Percentiles rank a stretch among this genome's conserved stretches.
Conservation (phyloP, 2,888 invertebrate genomes). For the Sesia bembeciformis region DNA sequence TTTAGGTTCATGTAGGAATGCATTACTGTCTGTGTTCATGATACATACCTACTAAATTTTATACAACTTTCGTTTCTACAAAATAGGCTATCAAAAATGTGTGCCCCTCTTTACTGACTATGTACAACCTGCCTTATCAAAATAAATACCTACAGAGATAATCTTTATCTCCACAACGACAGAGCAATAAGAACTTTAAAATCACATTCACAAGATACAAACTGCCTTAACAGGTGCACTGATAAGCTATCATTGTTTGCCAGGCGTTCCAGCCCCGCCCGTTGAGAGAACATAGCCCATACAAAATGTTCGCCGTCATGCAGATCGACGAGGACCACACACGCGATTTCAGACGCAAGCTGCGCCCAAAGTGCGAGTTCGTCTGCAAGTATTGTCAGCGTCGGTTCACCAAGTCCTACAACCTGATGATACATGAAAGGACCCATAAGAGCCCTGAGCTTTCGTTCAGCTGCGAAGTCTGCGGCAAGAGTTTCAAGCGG, state of each 20-base stretch:
- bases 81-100: too few species aligned
- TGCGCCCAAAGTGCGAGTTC: constrained; percentile 96
- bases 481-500: constrained; percentile 97
- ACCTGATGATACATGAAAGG: constrained; percentile 98
- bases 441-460: constrained; percentile 98
- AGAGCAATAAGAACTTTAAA: too few species aligned
- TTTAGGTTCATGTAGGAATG: too few species aligned
- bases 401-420: constrained; percentile 98
- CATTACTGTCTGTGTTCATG: too few species aligned
- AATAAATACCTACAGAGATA: too few species aligned
- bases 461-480: constrained; percentile 97
- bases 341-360: constrained; percentile 89
- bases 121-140: too few species aligned
- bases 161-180: too few species aligned
- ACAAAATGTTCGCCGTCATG: constrained; percentile 92
- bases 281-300: constrained; percentile 61
- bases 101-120: too few species aligned
- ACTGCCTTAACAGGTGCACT: constrained; percentile 12
- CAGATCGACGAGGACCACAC: constrained; percentile 91
- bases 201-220: neutral
- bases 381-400: constrained; percentile 98
- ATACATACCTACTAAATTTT: too few species aligned
- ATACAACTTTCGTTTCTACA: too few species aligned
- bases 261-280: constrained; percentile 70
- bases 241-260: constrained; percentile 53